These are phyloP conservation scores for Barypeithes pellucidus DNA, from an alignment of 2,888 invertebrate species.

Conservation along the genomic window DNA sequence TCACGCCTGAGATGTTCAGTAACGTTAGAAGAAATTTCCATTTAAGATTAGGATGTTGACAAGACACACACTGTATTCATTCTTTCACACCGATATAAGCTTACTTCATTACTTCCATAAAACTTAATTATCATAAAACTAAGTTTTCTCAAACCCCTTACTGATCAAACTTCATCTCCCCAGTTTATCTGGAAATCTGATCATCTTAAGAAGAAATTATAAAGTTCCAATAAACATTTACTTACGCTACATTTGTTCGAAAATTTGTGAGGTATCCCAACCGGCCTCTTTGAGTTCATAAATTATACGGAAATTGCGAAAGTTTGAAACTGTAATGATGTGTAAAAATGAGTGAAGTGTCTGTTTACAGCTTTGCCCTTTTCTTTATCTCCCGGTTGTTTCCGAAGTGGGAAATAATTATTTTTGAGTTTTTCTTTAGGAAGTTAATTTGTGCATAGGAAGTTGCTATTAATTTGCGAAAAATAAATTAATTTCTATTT, in stretches of 20 bases:
- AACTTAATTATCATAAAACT: neutral
- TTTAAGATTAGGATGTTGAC: too few relatives aligned
- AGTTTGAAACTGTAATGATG: slow-evolving; percentile 53
- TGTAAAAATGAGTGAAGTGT: slow-evolving; percentile 51
- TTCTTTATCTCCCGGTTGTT: slow-evolving; percentile 7
- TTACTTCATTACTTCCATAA: too few relatives aligned
- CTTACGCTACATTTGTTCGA: slow-evolving; percentile 38
- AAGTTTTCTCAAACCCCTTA: neutral
- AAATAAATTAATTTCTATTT: too few relatives aligned
- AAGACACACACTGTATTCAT: too few relatives aligned
- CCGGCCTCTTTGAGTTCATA: slow-evolving; percentile 36
- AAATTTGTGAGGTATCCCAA: slow-evolving; percentile 33
- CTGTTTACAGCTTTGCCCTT: slow-evolving; percentile 30
- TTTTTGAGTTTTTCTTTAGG: slow-evolving; percentile 5
- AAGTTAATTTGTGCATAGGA: neutral
- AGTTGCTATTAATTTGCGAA: neutral
- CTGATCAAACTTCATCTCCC: neutral
- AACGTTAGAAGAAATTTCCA: too few relatives aligned
- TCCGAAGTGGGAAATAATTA: slow-evolving; percentile 19
- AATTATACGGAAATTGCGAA: slow-evolving; percentile 52
- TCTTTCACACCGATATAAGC: too few relatives aligned
- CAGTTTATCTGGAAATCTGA: neutral
- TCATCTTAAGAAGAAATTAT: slow-evolving; percentile 28
- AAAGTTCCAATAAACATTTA: slow-evolving; percentile 41
- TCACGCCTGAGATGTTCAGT: too few relatives aligned